Percentiles rank a stretch among this genome's conserved stretches.
Evolutionary conservation across 2,888 invertebrate genomes (phyloP).

Genomic region (Gymnocheta viridis): DNA sequence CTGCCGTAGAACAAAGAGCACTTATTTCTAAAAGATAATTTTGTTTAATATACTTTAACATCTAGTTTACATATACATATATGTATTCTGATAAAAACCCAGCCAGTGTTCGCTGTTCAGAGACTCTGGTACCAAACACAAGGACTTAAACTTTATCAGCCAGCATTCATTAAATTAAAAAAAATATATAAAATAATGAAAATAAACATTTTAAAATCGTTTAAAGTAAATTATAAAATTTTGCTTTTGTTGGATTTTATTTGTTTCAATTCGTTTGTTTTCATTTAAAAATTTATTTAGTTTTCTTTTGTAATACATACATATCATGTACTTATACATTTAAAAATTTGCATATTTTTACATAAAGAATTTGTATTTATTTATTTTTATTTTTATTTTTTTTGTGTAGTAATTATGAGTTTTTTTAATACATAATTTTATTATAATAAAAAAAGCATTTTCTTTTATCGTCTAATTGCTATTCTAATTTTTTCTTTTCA

Average conservation of each 20-base stretch:
- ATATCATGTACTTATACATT: conserved; percentile 4
- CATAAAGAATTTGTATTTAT: not conserved
- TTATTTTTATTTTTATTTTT: no score
- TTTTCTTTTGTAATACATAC: conserved; percentile 6
- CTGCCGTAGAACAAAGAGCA: no score
- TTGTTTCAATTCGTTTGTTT: not conserved
- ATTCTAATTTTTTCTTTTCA: conserved; percentile 29
- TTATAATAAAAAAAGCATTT: conserved; percentile 29
- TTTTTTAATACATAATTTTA: not conserved
- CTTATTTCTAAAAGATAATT: no score
- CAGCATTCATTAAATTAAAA: not conserved
- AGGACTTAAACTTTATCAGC: not conserved
- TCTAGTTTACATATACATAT: no score
- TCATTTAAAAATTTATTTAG: not conserved
- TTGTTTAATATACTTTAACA: no score
- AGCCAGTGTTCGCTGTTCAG: no score
- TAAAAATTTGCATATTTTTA: conserved; percentile 25
- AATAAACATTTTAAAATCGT: not conserved
- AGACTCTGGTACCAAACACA: no score
- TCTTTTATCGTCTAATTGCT: conserved; percentile 30
- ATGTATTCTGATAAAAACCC: no score
- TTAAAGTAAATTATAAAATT: not conserved
- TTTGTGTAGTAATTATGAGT: not conserved
- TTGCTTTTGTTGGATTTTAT: not conserved
- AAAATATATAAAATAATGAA: not conserved